Percentiles rank a stretch among this genome's conserved stretches.
Evolutionary conservation across 2,113 vertebrate genomes (phyloP).

Genomic region (Anolis sagrei): DNA sequence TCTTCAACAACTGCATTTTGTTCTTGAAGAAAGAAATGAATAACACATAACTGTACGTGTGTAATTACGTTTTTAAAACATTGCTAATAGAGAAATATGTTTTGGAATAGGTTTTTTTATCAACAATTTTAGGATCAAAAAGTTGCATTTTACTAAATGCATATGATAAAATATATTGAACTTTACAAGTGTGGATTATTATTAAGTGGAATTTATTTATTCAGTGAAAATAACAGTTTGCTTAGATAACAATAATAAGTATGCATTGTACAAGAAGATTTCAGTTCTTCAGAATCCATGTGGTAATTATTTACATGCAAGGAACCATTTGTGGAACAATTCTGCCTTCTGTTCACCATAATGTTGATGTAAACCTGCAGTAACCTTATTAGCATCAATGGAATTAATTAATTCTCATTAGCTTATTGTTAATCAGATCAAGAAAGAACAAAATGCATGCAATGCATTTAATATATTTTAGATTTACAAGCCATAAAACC

Average conservation of each 20-base stretch:
- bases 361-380: background rate
- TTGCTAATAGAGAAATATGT: background rate
- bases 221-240: background rate
- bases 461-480: background rate
- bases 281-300: conserved; percentile 3
- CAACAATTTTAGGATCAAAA: background rate
- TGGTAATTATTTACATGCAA: background rate
- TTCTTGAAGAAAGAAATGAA: background rate
- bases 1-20: no score
- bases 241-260: background rate
- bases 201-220: background rate
- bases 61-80: background rate
- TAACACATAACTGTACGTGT: background rate
- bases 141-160: background rate
- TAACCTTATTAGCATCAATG: background rate
- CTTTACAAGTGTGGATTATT: background rate
- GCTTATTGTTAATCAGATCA: background rate
- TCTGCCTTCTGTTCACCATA: background rate
- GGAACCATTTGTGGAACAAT: rapidly evolving
- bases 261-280: background rate
- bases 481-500: background rate
- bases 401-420: background rate
- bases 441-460: background rate
- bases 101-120: background rate
- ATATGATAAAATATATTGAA: background rate